Evolutionary conservation across 2,797 vertebrate genomes (phyloP).

Genomic region (Oreonectes daqikongensis): DNA sequence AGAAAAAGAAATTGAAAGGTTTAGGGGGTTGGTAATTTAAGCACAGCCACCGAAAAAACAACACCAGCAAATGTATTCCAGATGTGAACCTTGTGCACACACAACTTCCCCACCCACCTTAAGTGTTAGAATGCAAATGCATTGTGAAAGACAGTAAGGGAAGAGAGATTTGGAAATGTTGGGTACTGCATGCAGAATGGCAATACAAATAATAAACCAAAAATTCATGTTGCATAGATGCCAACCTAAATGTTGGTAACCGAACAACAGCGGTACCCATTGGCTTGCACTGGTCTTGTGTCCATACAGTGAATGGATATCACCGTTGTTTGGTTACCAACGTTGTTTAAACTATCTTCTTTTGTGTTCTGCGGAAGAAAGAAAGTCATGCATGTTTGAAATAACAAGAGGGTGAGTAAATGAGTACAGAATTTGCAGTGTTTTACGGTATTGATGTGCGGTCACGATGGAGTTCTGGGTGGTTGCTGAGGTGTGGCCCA

Average conservation of each 20-base stretch:
- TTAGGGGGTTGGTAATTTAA: conserved; percentile 46
- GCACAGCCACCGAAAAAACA: conserved; percentile 58
- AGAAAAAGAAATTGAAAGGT: conserved; percentile 27
- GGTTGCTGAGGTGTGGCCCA: background rate
- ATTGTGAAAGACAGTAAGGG: conserved; percentile 45
- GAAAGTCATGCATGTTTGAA: too few species aligned
- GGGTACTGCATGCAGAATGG: conserved; percentile 17
- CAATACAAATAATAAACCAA: conserved; percentile 46
- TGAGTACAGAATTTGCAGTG: too few species aligned
- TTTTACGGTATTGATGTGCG: background rate
- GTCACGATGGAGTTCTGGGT: background rate
- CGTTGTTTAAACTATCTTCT: too few species aligned
- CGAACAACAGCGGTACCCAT: too few species aligned
- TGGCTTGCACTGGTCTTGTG: too few species aligned
- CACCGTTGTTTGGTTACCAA: too few species aligned
- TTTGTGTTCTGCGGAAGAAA: too few species aligned
- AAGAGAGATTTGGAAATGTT: conserved; percentile 31
- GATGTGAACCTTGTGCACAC: conserved; percentile 43
- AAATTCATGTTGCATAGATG: conserved; percentile 40
- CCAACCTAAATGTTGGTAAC: background rate
- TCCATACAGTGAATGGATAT: too few species aligned
- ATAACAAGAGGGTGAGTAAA: too few species aligned
- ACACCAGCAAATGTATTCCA: conserved; percentile 56
- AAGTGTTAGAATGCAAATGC: conserved; percentile 45
- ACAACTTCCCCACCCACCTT: background rate